Evolutionary conservation across 1,140 invertebrate species (phyloP).

Genomic region (Drosophila simulans): DNA sequence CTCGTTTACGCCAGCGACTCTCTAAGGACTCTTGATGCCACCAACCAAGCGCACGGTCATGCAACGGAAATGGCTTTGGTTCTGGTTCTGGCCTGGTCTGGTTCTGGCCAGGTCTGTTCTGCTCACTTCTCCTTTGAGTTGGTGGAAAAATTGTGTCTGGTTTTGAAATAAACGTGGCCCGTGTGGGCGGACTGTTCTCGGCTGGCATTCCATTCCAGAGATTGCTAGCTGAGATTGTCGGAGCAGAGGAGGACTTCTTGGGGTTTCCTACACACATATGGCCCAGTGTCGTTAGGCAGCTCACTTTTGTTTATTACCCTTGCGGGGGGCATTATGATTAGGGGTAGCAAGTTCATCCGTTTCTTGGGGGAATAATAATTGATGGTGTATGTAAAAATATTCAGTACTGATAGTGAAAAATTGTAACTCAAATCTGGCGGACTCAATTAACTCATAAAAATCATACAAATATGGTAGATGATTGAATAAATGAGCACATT

Average conservation of each 20-base stretch:
- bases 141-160: slow-evolving; percentile 2
- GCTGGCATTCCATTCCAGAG: slow-evolving; percentile 32
- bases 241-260: slow-evolving; percentile 12
- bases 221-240: slow-evolving; percentile 38
- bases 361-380: background rate
- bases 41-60: slow-evolving; percentile 27
- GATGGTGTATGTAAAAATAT: slow-evolving; percentile 3
- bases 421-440: background rate
- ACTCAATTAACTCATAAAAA: background rate
- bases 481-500: too few relatives aligned
- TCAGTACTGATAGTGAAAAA: background rate
- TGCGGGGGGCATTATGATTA: slow-evolving; percentile 9
- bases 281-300: slow-evolving; percentile 33
- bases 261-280: slow-evolving; percentile 28
- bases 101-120: slow-evolving; percentile 16
- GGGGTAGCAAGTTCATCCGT: background rate
- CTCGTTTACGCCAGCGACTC: slow-evolving; percentile 74
- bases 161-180: slow-evolving; percentile 29
- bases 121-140: slow-evolving; percentile 8
- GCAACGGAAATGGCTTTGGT: slow-evolving; percentile 51
- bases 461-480: too few relatives aligned
- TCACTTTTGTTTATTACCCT: slow-evolving; percentile 19
- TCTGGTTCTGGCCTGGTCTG: slow-evolving; percentile 3
- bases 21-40: slow-evolving; percentile 67
- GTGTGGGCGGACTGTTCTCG: slow-evolving; percentile 32